A percentile compares a stretch with the other conserved stretches of the same genome.
phyloP scores from a whole-genome alignment of 2,113 vertebrate species.

The Ophiodon elongatus region DNA sequence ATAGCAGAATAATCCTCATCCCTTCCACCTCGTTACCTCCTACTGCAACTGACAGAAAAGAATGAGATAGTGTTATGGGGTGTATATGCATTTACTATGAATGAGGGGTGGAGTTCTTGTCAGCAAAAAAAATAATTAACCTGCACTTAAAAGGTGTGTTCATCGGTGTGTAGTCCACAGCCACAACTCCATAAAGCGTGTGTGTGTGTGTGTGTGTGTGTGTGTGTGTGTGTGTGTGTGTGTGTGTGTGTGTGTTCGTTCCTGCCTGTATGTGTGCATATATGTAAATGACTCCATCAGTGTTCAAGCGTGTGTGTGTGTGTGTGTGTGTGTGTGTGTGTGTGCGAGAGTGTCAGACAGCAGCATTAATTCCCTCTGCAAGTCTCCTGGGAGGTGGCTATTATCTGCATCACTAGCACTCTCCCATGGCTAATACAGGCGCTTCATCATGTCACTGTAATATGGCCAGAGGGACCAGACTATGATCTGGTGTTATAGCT shows the following conservation, averaged over 20 bases:
- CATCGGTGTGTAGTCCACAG: background rate
- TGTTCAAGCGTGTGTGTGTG: constrained; percentile 30
- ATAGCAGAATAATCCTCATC: constrained; percentile 59
- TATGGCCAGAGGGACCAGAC: constrained; percentile 76
- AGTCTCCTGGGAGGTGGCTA: constrained; percentile 77
- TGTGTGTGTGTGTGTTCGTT: background rate
- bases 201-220: background rate
- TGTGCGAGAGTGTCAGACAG: constrained; percentile 63
- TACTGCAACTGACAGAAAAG: constrained; percentile 25
- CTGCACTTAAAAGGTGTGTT: constrained; percentile 32
- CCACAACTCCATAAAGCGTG: constrained; percentile 9
- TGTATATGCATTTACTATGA: constrained; percentile 34
- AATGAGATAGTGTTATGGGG: constrained; percentile 31
- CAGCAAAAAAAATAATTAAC: constrained; percentile 47
- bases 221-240: constrained; percentile 10
- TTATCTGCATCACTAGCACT: constrained; percentile 82
- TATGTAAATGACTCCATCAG: constrained; percentile 53
- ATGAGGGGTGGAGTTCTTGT: constrained; percentile 14
- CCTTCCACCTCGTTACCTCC: constrained; percentile 58
- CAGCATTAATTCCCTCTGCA: constrained; percentile 77
- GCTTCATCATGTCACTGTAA: constrained; percentile 80
- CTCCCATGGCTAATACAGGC: constrained; percentile 77
- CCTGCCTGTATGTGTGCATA: constrained; percentile 11
- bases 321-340: constrained; percentile 38
- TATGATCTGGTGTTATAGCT: constrained; percentile 81